Conservation (phyloP, 1,140 invertebrate species). For the Dysdera silvatica region DNA sequence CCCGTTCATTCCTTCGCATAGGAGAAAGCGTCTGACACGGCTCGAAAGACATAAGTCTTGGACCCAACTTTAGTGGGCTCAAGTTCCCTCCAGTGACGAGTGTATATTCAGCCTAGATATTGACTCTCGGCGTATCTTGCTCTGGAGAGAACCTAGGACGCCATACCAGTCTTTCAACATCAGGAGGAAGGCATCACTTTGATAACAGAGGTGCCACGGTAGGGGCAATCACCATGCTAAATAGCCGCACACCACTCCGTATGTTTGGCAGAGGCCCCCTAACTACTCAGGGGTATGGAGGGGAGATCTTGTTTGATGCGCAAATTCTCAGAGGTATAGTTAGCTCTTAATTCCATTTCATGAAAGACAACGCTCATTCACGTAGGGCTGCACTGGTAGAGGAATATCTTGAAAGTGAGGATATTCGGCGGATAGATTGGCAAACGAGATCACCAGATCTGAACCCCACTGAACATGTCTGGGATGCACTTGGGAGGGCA, state of each 20-base stretch:
- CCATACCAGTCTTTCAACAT: neutral
- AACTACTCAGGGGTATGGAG: neutral
- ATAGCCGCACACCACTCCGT: neutral
- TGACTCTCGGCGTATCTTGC: neutral
- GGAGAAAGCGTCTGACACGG: neutral
- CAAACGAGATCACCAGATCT: neutral
- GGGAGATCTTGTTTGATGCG: neutral
- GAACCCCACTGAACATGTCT: neutral
- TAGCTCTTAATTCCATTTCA: neutral
- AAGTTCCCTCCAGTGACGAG: neutral
- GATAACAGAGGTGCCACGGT: neutral
- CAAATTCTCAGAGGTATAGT: neutral
- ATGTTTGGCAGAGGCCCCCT: neutral
- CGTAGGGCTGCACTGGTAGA: neutral
- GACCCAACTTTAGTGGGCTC: neutral
- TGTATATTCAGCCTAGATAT: neutral
- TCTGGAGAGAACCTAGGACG: constrained; percentile 1
- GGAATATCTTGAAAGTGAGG: neutral
- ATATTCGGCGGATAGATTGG: neutral
- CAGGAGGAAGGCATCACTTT: neutral
- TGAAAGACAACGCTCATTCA: neutral
- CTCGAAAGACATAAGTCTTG: neutral
- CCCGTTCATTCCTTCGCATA: neutral
- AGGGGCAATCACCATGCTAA: neutral
- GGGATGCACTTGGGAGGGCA: neutral